phyloP scores from a whole-genome alignment of 2,113 vertebrate genomes.

The Mungos mungo region DNA sequence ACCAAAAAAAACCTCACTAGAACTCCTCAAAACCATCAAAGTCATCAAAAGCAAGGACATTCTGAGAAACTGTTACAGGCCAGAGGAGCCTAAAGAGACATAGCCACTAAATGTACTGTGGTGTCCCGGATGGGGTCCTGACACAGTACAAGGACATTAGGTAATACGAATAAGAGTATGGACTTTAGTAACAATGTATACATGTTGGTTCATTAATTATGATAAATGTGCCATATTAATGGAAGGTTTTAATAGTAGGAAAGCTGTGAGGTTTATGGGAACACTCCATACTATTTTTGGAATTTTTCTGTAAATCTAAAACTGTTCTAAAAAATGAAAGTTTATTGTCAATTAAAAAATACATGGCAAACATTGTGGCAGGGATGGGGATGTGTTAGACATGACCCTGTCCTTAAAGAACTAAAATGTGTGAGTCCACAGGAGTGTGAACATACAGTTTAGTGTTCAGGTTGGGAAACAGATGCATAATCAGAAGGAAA shows the following conservation, averaged over 20 bases:
- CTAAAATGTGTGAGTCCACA: neutral
- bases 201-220: neutral
- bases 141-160: neutral
- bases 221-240: conserved; percentile 11
- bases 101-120: neutral
- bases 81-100: neutral
- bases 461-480: neutral
- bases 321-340: conserved; percentile 5
- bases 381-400: neutral
- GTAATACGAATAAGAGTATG: neutral
- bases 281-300: neutral
- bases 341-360: conserved; percentile 38
- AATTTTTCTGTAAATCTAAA: conserved; percentile 21
- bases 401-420: neutral
- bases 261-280: neutral
- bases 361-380: neutral
- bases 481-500: neutral
- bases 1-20: neutral
- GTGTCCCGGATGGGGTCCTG: neutral
- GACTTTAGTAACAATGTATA: neutral
- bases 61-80: neutral
- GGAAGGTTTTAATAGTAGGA: neutral
- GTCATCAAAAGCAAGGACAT: neutral
- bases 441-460: neutral
- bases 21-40: neutral